These are phyloP conservation scores for Eupithecia subfuscata DNA, from an alignment of 2,888 invertebrate species.

Conservation along the genomic window DNA sequence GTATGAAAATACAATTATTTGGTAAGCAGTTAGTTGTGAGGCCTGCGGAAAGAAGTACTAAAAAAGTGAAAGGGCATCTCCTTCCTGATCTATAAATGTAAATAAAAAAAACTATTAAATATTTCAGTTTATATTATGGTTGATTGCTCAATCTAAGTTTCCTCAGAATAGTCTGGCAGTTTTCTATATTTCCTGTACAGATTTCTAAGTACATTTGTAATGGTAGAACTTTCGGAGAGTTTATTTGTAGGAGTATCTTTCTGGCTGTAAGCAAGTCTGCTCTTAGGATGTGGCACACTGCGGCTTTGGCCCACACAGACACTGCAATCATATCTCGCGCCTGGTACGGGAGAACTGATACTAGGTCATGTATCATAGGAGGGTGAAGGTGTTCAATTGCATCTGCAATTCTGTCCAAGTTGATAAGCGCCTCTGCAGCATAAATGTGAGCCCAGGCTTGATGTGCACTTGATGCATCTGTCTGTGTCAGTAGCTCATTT, in stretches of 20 bases:
- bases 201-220: slow-evolving; percentile 85
- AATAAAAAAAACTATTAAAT: slow-evolving; percentile 31
- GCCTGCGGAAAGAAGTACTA: slow-evolving; percentile 91
- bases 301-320: slow-evolving; percentile 81
- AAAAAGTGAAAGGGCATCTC: slow-evolving; percentile 89
- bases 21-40: slow-evolving; percentile 92
- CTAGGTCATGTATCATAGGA: slow-evolving; percentile 85
- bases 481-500: slow-evolving; percentile 88
- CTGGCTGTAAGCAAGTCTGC: slow-evolving; percentile 78
- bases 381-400: slow-evolving; percentile 93
- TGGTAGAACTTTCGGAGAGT: slow-evolving; percentile 76
- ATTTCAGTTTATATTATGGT: slow-evolving; percentile 53
- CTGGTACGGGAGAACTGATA: slow-evolving; percentile 73
- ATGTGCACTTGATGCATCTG: slow-evolving; percentile 81
- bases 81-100: slow-evolving; percentile 82
- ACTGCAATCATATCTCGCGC: slow-evolving; percentile 79
- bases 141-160: slow-evolving; percentile 69
- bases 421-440: slow-evolving; percentile 93
- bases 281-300: slow-evolving; percentile 77
- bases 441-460: slow-evolving; percentile 94
- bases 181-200: slow-evolving; percentile 80
- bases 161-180: slow-evolving; percentile 75
- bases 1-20: slow-evolving; percentile 88
- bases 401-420: slow-evolving; percentile 91
- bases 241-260: slow-evolving; percentile 78